Evolutionary conservation across 1,140 invertebrate species (phyloP).

Genomic region (Epicauta chinensis): DNA sequence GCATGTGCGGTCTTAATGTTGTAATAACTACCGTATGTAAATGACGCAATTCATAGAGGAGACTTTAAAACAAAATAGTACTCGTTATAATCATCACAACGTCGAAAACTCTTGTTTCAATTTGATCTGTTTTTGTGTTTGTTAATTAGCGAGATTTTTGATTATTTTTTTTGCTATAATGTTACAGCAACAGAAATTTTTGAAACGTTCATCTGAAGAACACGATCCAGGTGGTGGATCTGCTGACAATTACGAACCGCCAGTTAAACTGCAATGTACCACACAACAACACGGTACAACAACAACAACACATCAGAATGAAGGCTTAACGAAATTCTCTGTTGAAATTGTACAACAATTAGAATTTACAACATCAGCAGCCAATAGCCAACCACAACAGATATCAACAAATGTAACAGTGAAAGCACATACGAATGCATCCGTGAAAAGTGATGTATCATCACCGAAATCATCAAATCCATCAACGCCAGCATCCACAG

Average conservation of each 20-base stretch:
- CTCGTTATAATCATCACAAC: too few relatives aligned
- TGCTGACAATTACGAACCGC: conserved; percentile 58
- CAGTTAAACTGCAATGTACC: conserved; percentile 70
- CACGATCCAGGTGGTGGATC: conserved; percentile 52
- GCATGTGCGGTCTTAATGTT: conserved; percentile 1
- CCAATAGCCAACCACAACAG: conserved; percentile 78
- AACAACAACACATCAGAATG: conserved; percentile 40
- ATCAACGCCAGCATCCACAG: conserved; percentile 24
- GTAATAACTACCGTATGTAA: neutral
- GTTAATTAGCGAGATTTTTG: neutral
- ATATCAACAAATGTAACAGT: conserved; percentile 91
- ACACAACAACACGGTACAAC: conserved; percentile 45
- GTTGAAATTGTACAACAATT: conserved; percentile 87
- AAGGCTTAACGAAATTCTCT: conserved; percentile 73
- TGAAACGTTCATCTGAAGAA: conserved; percentile 68
- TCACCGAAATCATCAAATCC: conserved; percentile 45
- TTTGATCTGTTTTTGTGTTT: neutral
- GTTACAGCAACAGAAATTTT: conserved; percentile 76
- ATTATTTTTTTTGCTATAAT: conserved; percentile 35
- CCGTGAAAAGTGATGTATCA: conserved; percentile 67
- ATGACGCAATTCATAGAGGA: conserved; percentile 8
- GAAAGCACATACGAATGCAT: conserved; percentile 76
- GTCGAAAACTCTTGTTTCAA: too few relatives aligned
- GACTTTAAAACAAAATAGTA: too few relatives aligned
- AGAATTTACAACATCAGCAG: conserved; percentile 76